These are phyloP conservation scores for Diarsia dahlii DNA, from an alignment of 2,888 invertebrate genomes.

Conservation along the genomic window DNA sequence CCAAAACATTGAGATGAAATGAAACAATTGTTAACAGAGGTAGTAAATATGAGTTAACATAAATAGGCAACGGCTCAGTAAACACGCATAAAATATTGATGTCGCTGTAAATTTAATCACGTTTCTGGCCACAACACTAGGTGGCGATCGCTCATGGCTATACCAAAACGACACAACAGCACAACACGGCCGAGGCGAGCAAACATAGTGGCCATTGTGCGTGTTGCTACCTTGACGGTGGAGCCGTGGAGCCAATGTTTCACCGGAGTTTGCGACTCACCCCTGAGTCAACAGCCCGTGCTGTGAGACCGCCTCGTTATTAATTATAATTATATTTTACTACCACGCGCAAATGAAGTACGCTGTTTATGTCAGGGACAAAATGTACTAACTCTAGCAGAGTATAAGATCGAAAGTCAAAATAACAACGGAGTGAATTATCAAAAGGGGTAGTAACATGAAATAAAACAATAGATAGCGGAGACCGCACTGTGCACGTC, in stretches of 20 bases:
- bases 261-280: slow-evolving; percentile 79
- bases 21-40: slow-evolving; percentile 11
- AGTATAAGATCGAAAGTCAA: slow-evolving; percentile 46
- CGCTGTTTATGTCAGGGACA: slow-evolving; percentile 32
- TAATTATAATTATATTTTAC: slow-evolving; percentile 72
- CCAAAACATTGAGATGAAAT: neutral
- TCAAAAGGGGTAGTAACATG: slow-evolving; percentile 69
- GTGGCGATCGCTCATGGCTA: slow-evolving; percentile 75
- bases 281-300: slow-evolving; percentile 80
- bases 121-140: slow-evolving; percentile 77
- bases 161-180: slow-evolving; percentile 74
- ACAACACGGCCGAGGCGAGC: slow-evolving; percentile 73
- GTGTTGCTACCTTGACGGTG: slow-evolving; percentile 77
- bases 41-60: slow-evolving; percentile 28
- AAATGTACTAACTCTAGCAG: slow-evolving; percentile 17
- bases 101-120: slow-evolving; percentile 82
- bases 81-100: slow-evolving; percentile 71
- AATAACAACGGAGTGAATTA: slow-evolving; percentile 66
- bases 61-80: slow-evolving; percentile 54
- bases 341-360: slow-evolving; percentile 60
- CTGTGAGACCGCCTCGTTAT: slow-evolving; percentile 75
- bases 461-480: slow-evolving; percentile 79
- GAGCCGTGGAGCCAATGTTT: slow-evolving; percentile 78
- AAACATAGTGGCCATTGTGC: slow-evolving; percentile 85
- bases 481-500: slow-evolving; percentile 74